A percentile compares a stretch with the other conserved stretches of the same genome.
These are phyloP conservation scores for Natator depressus DNA, from an alignment of 2,113 vertebrate genomes.

Conservation along the genomic window DNA sequence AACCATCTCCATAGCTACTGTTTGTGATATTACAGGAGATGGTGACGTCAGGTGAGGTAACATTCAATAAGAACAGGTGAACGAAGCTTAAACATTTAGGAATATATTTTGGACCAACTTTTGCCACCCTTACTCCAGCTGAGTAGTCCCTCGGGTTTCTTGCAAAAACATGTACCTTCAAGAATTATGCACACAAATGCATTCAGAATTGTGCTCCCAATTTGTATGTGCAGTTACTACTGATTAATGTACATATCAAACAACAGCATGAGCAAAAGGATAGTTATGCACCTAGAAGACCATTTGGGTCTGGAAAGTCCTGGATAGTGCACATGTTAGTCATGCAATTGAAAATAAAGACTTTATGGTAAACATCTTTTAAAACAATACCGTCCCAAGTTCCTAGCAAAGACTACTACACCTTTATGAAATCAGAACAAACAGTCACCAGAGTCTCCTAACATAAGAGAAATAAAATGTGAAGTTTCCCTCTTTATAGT, in stretches of 20 bases:
- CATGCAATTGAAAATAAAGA: background rate
- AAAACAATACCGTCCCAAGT: background rate
- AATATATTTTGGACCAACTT: background rate
- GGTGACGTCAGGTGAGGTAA: background rate
- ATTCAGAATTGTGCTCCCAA: background rate
- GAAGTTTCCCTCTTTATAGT: background rate
- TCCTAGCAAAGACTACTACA: background rate
- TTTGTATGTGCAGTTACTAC: background rate
- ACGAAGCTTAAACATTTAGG: background rate
- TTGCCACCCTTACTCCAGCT: background rate
- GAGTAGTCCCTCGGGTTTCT: background rate
- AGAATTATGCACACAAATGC: background rate
- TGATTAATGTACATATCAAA: background rate
- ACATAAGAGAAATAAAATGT: background rate
- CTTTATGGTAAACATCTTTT: background rate
- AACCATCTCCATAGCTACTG: background rate
- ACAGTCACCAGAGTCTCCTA: background rate
- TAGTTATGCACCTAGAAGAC: background rate
- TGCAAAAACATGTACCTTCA: background rate
- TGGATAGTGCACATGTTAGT: background rate
- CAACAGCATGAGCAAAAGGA: background rate
- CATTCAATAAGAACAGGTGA: background rate
- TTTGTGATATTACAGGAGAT: background rate
- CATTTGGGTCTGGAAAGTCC: background rate
- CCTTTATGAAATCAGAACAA: background rate